Evolutionary conservation across 92 coral and sea anemone species (phyloP), one percentile per base, ranked within the genome.

Genomic region (Meandrina meandrites): DNA sequence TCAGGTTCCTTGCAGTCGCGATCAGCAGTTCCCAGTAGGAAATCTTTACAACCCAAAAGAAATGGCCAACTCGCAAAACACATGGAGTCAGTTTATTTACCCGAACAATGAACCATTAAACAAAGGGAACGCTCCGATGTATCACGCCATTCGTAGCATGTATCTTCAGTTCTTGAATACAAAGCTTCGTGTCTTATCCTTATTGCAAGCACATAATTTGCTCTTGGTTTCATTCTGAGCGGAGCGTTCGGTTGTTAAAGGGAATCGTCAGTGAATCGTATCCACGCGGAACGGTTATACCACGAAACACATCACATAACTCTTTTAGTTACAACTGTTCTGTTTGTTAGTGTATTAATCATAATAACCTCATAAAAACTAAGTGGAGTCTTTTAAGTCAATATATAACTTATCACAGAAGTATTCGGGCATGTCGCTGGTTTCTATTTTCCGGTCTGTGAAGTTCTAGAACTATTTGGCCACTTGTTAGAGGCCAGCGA

Each of bases 81-180:
- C 88, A 85, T 85, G 88, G 88, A 85, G 88, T 15, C 31, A 16
- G 87, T 85, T 42, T 77, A 76, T 85, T 76, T 77, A 85, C 54
- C 50, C 18, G 82, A 85, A 85, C 88, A 85, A 85, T 76, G 30
- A 78, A n/a, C 66, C 22, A n/a, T 1, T 7, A 22, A 62, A 85
- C 88, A 85, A 85, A 76, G 31, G 66, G 13, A 32, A 57, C 48
- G 35, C 82, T 54, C 76, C 64, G 24, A 48, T 66, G 76, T 45
- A 76, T 85, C 88, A 77, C 83, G 77, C 77, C 74, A 76, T 77
- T 85, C 82, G 83, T 85, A 5, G 77, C 82, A 85, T 60, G 88
- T 62, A 85, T 75, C 42, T 57, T 74, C 28, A 19, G 51, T 28
- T 73, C 31, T 57, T 71, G 16, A 75, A 75, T 53, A 57, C 80